Percentiles rank a stretch among this genome's conserved stretches.
Evolutionary conservation across 2,113 vertebrate species (phyloP).

Genomic region (Triplophysa siluroides): DNA sequence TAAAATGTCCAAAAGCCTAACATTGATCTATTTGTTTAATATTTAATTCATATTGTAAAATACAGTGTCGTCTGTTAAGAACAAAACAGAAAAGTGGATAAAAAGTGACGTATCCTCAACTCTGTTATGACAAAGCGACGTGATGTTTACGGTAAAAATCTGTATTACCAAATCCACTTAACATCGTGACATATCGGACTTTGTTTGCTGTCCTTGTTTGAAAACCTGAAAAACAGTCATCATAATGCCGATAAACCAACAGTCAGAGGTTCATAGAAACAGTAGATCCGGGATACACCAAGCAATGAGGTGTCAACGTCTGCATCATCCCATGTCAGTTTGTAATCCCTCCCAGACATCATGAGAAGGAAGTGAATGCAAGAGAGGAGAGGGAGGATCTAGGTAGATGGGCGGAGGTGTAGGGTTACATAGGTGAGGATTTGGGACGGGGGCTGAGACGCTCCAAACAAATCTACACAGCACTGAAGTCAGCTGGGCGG

Average conservation of each 20-base stretch:
- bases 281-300: neutral
- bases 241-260: neutral
- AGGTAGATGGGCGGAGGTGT: slow-evolving; percentile 40
- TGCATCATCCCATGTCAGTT: neutral
- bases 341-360: neutral
- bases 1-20: neutral
- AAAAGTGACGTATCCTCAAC: neutral
- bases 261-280: neutral
- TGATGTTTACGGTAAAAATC: neutral
- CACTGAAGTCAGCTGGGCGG: neutral
- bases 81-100: no score
- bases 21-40: neutral
- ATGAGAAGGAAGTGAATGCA: slow-evolving; percentile 6
- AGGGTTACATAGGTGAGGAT: slow-evolving; percentile 27
- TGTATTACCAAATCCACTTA: neutral
- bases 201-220: neutral
- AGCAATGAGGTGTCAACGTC: neutral
- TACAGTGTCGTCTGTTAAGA: no score
- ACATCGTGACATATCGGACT: neutral
- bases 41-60: no score
- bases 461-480: slow-evolving; percentile 12
- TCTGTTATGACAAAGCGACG: neutral
- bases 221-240: neutral
- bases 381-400: neutral
- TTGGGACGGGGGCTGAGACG: slow-evolving; percentile 17